phyloP scores from a whole-genome alignment of 2,113 vertebrate genomes.

The Urocynchramus pylzowi region DNA sequence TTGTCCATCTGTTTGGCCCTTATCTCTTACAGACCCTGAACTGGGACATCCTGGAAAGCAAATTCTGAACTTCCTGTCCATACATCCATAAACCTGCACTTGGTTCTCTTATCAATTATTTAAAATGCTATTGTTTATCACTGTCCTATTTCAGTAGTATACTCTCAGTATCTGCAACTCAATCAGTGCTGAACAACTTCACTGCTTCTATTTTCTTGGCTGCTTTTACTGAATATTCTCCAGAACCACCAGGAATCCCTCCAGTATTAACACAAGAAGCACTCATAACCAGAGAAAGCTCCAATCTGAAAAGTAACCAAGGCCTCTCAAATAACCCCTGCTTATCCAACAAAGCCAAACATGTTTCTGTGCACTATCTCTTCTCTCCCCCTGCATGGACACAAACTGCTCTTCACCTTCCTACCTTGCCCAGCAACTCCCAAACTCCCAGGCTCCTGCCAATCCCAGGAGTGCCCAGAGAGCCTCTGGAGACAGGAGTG shows the following conservation, averaged over 20 bases:
- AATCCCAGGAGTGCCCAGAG: background rate
- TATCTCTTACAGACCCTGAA: background rate
- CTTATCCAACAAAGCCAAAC: background rate
- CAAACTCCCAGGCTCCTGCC: background rate
- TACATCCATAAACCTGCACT: background rate
- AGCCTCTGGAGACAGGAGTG: background rate
- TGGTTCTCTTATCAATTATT: background rate
- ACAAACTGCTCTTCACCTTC: accelerated
- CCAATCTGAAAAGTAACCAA: background rate
- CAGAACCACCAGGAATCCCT: background rate
- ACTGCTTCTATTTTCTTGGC: background rate
- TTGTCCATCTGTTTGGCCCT: background rate
- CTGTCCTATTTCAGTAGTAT: background rate
- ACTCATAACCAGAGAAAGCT: background rate
- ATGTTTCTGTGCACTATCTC: background rate
- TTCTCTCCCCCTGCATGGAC: background rate
- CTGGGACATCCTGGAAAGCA: background rate
- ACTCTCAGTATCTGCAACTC: background rate
- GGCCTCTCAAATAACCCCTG: background rate
- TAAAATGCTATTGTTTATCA: background rate
- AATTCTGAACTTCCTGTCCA: background rate
- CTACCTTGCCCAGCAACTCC: background rate
- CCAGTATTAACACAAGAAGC: background rate
- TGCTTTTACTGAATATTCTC: background rate
- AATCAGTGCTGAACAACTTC: background rate